A percentile compares a stretch with the other conserved stretches of the same genome.
These are phyloP conservation scores for Numenius phaeopus DNA, from an alignment of 2,797 vertebrate genomes.

Conservation along the genomic window DNA sequence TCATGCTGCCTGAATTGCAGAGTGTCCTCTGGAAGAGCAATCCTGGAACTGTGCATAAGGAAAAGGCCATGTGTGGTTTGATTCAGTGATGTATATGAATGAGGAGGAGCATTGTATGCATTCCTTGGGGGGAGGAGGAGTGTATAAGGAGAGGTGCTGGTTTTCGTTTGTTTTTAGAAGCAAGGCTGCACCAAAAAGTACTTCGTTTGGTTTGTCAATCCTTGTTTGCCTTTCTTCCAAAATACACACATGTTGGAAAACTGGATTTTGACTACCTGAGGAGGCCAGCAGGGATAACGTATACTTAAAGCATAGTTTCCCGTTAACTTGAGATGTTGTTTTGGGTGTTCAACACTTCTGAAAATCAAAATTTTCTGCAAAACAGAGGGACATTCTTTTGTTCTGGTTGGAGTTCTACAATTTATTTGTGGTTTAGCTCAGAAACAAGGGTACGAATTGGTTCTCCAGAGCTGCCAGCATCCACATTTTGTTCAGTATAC, in stretches of 20 bases:
- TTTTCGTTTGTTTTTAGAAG: not conserved
- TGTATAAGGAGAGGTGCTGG: not conserved
- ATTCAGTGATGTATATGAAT: not conserved
- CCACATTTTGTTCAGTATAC: not conserved
- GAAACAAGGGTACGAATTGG: not conserved
- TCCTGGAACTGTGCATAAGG: not conserved
- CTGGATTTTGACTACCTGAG: not conserved
- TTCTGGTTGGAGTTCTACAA: not conserved
- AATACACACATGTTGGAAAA: not conserved
- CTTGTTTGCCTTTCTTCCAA: not conserved
- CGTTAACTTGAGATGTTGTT: not conserved
- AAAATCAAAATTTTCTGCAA: not conserved
- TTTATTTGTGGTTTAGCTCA: not conserved
- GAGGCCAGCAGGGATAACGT: not conserved
- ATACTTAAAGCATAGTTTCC: not conserved
- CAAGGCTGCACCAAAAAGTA: not conserved
- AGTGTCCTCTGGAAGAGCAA: not conserved
- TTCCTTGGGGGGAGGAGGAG: not conserved
- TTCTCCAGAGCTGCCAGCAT: not conserved
- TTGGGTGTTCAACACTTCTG: not conserved
- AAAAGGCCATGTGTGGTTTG: not conserved
- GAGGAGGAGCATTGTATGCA: not conserved
- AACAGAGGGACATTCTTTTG: not conserved
- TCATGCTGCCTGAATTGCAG: not conserved
- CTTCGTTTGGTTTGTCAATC: not conserved